phyloP scores from a whole-genome alignment of 1,140 invertebrate genomes.

The Spodoptera litura region DNA sequence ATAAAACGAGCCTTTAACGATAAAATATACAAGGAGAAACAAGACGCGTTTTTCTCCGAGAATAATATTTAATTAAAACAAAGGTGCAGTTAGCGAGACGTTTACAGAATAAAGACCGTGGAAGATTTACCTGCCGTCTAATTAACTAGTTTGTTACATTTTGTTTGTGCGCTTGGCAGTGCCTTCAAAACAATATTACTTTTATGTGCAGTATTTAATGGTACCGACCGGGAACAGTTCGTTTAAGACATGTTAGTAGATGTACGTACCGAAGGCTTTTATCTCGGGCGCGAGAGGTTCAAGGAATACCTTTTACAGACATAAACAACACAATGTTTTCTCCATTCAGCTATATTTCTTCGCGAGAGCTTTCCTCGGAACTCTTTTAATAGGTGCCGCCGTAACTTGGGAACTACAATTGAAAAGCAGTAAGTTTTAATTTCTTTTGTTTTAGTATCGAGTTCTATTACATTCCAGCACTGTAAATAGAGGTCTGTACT shows the following conservation, averaged over 20 bases:
- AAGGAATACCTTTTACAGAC: slow-evolving; percentile 14
- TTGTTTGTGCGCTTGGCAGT: not conserved
- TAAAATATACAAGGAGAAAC: slow-evolving; percentile 38
- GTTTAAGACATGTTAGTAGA: not conserved
- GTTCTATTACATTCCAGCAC: slow-evolving; percentile 2
- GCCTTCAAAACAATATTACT: not conserved
- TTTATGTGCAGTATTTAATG: not conserved
- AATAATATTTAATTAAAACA: slow-evolving; percentile 48
- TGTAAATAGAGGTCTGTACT: not conserved
- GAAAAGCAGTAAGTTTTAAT: not conserved
- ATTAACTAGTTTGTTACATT: slow-evolving; percentile 26
- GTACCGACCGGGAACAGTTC: not conserved
- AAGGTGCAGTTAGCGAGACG: slow-evolving; percentile 32
- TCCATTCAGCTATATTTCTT: slow-evolving; percentile 15
- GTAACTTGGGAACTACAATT: slow-evolving; percentile 13
- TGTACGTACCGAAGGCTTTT: slow-evolving; percentile 2
- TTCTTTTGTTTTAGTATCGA: not conserved
- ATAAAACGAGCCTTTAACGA: slow-evolving; percentile 31
- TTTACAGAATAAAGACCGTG: slow-evolving; percentile 28
- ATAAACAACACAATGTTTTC: slow-evolving; percentile 35
- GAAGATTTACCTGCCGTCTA: slow-evolving; percentile 14
- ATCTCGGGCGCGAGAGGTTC: not conserved
- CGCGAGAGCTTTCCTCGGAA: slow-evolving; percentile 11
- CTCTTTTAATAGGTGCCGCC: slow-evolving; percentile 2
- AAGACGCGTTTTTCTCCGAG: slow-evolving; percentile 38